A percentile compares a stretch with the other conserved stretches of the same genome.
These are phyloP conservation scores for Aplysina aerophoba DNA, from an alignment of 37 sponge, comb jelly and placozoan genomes.

Conservation along the genomic window DNA sequence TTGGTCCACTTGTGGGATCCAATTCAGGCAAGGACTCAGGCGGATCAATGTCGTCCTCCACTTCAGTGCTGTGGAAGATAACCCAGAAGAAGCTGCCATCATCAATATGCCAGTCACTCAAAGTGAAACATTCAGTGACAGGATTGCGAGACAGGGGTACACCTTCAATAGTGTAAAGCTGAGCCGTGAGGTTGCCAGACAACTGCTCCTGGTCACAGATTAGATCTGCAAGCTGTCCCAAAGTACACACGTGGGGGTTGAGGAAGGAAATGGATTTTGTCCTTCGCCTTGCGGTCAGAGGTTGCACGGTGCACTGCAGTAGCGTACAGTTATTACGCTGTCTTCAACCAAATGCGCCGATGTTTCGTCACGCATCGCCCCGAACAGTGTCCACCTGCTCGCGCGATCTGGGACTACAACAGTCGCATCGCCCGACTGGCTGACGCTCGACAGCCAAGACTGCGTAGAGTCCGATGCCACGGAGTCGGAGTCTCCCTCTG, in stretches of 20 bases:
- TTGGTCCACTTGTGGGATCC: slow-evolving; percentile 12
- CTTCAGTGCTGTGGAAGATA: slow-evolving; percentile 5
- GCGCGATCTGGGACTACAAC: too few species aligned
- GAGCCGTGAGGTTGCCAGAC: slow-evolving; percentile 7
- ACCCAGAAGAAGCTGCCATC: slow-evolving; percentile 32
- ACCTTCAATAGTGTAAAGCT: slow-evolving; percentile 42
- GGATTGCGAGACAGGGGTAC: slow-evolving; percentile 18
- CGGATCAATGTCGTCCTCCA: neutral
- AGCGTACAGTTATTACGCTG: too few species aligned
- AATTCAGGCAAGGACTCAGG: slow-evolving; percentile 20
- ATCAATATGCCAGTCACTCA: slow-evolving; percentile 34
- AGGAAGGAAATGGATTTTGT: neutral
- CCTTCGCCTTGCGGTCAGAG: neutral
- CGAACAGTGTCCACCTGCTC: too few species aligned
- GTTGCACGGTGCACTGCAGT: neutral
- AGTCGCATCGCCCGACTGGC: too few species aligned
- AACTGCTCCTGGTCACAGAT: slow-evolving; percentile 1
- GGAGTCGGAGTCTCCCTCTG: too few species aligned
- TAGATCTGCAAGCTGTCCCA: neutral
- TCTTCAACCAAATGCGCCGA: too few species aligned
- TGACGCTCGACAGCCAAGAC: too few species aligned
- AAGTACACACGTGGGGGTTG: neutral
- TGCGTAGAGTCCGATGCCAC: too few species aligned
- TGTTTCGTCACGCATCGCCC: too few species aligned
- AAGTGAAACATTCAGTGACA: neutral